Conservation (phyloP, 2,113 vertebrate genomes). For the Notothenia coriiceps region DNA sequence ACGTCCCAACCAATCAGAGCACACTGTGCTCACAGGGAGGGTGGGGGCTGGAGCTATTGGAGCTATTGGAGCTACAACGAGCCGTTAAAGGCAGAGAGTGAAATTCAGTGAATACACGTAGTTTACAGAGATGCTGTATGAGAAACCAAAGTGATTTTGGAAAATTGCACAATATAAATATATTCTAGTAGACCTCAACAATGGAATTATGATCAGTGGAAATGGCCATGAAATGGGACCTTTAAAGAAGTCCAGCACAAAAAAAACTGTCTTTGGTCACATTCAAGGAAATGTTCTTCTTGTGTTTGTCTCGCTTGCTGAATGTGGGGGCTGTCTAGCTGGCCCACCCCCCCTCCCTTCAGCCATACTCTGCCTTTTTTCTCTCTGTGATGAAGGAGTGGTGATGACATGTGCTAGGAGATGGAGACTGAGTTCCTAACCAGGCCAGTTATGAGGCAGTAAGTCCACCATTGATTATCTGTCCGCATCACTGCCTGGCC, state of each 20-base stretch:
- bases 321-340: not conserved
- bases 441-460: slow-evolving; percentile 78
- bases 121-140: too few species aligned
- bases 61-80: too few species aligned
- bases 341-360: not conserved
- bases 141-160: too few species aligned
- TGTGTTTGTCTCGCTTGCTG: not conserved
- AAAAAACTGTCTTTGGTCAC: not conserved
- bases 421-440: slow-evolving; percentile 77
- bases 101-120: too few species aligned
- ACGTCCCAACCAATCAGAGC: too few species aligned
- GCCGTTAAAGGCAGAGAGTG: too few species aligned
- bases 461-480: slow-evolving; percentile 81
- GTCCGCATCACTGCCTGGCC: slow-evolving; percentile 73
- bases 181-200: too few species aligned
- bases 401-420: slow-evolving; percentile 69
- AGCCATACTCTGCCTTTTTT: slow-evolving; percentile 43
- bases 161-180: too few species aligned
- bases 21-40: too few species aligned
- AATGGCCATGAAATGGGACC: too few species aligned
- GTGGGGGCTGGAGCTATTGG: too few species aligned
- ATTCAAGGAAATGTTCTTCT: not conserved
- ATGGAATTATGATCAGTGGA: too few species aligned
- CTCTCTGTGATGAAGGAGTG: slow-evolving; percentile 54
- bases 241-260: not conserved